A percentile compares a stretch with the other conserved stretches of the same genome.
Evolutionary conservation across 2,888 invertebrate genomes (phyloP).

Genomic region (Fabriciana adippe): DNA sequence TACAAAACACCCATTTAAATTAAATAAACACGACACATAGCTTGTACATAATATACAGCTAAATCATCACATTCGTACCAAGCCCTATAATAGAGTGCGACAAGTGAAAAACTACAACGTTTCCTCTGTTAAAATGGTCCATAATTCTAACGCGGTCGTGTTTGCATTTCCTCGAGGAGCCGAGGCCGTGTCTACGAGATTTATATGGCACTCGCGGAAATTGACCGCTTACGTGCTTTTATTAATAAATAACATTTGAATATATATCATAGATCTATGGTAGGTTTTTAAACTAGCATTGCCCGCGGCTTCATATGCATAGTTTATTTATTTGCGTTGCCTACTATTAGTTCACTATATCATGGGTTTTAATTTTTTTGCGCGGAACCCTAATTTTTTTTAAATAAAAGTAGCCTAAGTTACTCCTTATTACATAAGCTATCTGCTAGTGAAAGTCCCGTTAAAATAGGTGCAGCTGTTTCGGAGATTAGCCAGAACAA

Average conservation of each 20-base stretch:
- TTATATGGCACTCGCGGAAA: slow-evolving; percentile 71
- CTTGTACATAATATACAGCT: not conserved
- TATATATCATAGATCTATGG: not conserved
- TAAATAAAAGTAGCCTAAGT: too few species aligned
- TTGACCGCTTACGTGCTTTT: slow-evolving; percentile 57
- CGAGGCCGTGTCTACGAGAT: slow-evolving; percentile 65
- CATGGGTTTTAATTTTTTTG: too few species aligned
- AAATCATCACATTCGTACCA: slow-evolving; percentile 27
- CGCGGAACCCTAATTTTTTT: too few species aligned
- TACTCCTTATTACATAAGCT: too few species aligned
- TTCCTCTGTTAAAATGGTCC: slow-evolving; percentile 72
- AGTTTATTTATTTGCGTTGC: too few species aligned
- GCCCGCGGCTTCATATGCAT: too few species aligned
- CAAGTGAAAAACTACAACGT: slow-evolving; percentile 73
- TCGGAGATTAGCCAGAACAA: too few species aligned
- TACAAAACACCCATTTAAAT: not conserved
- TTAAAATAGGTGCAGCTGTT: too few species aligned
- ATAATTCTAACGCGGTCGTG: slow-evolving; percentile 66
- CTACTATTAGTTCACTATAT: too few species aligned
- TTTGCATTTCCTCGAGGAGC: slow-evolving; percentile 69
- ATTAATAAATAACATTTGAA: slow-evolving; percentile 46
- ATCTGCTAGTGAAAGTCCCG: too few species aligned
- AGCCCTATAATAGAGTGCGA: slow-evolving; percentile 48
- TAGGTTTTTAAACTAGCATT: not conserved
- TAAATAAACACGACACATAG: slow-evolving; percentile 3